Conservation (phyloP, 2,113 vertebrate genomes). For the Apistogramma diplotaenia region DNA sequence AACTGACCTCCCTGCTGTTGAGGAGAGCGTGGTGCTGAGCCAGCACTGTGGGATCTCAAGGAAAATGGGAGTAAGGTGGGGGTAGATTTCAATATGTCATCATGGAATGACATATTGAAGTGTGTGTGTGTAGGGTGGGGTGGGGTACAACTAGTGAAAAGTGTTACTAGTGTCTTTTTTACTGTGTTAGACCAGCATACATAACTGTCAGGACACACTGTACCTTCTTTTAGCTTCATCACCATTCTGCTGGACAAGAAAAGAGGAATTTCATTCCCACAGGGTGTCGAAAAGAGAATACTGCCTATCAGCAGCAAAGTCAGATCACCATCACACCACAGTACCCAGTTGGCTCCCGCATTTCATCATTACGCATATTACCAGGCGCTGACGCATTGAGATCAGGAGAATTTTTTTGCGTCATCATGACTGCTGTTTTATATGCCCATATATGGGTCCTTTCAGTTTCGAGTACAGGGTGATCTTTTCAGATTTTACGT, state of each 20-base stretch:
- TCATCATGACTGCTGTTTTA: constrained; percentile 44
- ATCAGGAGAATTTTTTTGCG: constrained; percentile 51
- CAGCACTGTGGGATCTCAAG: constrained; percentile 49
- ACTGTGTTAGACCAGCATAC: background rate
- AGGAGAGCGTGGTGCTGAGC: constrained; percentile 63
- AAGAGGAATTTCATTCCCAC: background rate
- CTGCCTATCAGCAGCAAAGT: background rate
- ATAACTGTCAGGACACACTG: background rate
- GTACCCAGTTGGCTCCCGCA: constrained; percentile 23
- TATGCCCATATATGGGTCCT: constrained; percentile 51
- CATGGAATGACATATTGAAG: background rate
- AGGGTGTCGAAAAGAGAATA: background rate
- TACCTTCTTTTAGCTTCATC: background rate
- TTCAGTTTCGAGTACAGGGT: background rate
- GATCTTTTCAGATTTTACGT: background rate
- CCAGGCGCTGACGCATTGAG: constrained; percentile 64
- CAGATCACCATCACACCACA: constrained; percentile 2
- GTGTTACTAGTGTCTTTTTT: background rate
- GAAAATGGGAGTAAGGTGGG: background rate
- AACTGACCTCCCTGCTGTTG: constrained; percentile 63
- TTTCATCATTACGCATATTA: constrained; percentile 64
- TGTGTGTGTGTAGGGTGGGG: no score
- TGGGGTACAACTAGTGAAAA: background rate
- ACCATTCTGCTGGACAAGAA: background rate
- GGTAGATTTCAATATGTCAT: background rate